A percentile compares a stretch with the other conserved stretches of the same genome.
Evolutionary conservation across 2,888 invertebrate genomes (phyloP).

Genomic region (Drosophila mulleri): DNA sequence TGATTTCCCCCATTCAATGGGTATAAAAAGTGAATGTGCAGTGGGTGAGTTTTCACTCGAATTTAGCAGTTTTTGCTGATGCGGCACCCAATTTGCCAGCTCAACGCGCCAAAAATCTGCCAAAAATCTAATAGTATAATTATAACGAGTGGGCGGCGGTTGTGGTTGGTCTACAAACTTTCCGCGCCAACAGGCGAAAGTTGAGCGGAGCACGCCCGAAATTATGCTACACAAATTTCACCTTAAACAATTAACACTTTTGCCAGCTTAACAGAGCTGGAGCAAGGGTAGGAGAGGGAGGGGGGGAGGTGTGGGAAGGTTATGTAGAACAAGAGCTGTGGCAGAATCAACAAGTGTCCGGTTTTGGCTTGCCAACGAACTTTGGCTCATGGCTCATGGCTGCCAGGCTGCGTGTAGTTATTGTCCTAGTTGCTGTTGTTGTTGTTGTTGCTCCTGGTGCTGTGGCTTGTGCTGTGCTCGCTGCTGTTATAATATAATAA

Average conservation of each 20-base stretch:
- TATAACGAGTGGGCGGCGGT: conserved; percentile 18
- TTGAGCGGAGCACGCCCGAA: conserved; percentile 41
- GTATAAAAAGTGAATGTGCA: background rate
- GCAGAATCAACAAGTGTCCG: conserved; percentile 58
- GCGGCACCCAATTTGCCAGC: conserved; percentile 53
- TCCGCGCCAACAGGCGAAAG: conserved; percentile 34
- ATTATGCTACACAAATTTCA: conserved; percentile 52
- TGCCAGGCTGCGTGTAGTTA: conserved; percentile 5
- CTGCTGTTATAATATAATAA: conserved; percentile 68
- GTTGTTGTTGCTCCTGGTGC: conserved; percentile 13
- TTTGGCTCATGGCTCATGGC: conserved; percentile 42
- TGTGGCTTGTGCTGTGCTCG: too few relatives aligned
- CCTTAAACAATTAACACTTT: conserved; percentile 67
- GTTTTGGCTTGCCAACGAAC: conserved; percentile 42
- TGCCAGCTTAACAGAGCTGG: conserved; percentile 4
- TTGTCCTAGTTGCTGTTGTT: conserved; percentile 31
- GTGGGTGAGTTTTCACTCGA: background rate
- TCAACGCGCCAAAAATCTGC: conserved; percentile 48
- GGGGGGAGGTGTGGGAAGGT: too few relatives aligned
- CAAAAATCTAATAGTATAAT: conserved; percentile 53
- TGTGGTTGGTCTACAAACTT: conserved; percentile 16
- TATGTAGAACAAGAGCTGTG: background rate
- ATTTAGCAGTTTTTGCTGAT: conserved; percentile 36
- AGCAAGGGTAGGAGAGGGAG: background rate
- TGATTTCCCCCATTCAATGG: background rate